These are phyloP conservation scores for Anarsia innoxiella DNA, from an alignment of 2,888 invertebrate genomes.

Conservation along the genomic window DNA sequence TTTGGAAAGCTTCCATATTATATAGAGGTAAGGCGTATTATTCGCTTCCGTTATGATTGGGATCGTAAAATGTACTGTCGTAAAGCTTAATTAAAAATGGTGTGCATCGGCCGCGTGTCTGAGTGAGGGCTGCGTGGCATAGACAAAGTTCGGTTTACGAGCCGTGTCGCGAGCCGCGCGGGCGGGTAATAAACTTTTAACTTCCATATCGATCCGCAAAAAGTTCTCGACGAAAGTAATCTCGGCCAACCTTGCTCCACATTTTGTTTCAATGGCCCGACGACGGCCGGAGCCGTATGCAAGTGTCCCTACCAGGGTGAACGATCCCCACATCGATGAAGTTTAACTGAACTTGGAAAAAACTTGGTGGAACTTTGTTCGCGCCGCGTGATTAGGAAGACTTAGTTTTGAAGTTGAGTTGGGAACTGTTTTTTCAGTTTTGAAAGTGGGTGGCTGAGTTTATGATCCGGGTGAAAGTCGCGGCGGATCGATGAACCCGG, in stretches of 20 bases:
- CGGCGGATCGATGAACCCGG: slow-evolving; percentile 66
- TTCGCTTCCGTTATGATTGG: slow-evolving; percentile 6
- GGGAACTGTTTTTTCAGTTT: slow-evolving; percentile 72
- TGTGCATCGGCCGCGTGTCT: slow-evolving; percentile 15
- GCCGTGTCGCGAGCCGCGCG: slow-evolving; percentile 38
- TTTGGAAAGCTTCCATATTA: slow-evolving; percentile 22
- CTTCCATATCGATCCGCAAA: slow-evolving; percentile 67
- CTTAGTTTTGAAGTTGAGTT: slow-evolving; percentile 72
- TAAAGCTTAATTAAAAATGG: slow-evolving; percentile 27
- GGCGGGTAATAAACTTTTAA: slow-evolving; percentile 63
- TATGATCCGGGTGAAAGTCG: slow-evolving; percentile 74
- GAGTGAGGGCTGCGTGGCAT: slow-evolving; percentile 18
- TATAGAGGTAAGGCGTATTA: neutral
- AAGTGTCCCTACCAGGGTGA: slow-evolving; percentile 72
- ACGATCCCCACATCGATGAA: slow-evolving; percentile 73
- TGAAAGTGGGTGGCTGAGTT: slow-evolving; percentile 74
- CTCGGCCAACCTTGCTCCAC: slow-evolving; percentile 70
- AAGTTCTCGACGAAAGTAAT: slow-evolving; percentile 70
- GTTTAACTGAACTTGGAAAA: slow-evolving; percentile 72
- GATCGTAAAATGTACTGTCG: slow-evolving; percentile 12
- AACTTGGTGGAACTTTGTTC: slow-evolving; percentile 65
- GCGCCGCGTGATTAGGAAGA: slow-evolving; percentile 74
- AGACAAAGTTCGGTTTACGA: slow-evolving; percentile 45
- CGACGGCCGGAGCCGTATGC: slow-evolving; percentile 58
- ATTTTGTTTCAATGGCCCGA: slow-evolving; percentile 66